A percentile compares a stretch with the other conserved stretches of the same genome.
phyloP scores from a whole-genome alignment of 1,140 invertebrate species.

The Harpegnathos saltator region DNA sequence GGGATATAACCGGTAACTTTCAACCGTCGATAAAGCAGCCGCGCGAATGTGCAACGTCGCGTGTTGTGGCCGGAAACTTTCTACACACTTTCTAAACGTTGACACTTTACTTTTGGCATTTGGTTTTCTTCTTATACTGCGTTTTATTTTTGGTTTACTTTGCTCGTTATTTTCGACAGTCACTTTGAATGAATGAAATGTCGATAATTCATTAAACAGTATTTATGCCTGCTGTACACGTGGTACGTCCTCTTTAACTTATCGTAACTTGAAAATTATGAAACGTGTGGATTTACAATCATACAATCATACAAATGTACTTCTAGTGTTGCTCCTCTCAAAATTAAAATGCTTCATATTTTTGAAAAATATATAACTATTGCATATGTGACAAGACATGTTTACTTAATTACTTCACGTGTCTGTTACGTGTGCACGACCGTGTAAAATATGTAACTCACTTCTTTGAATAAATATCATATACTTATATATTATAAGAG shows the following conservation, averaged over 20 bases:
- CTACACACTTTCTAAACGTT: slow-evolving; percentile 17
- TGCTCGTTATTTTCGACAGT: not conserved
- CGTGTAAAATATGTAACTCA: not conserved
- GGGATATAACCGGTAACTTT: not conserved
- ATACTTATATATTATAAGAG: slow-evolving; percentile 8
- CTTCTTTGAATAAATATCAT: not conserved
- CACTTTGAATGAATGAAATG: not conserved
- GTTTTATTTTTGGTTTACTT: too few species aligned
- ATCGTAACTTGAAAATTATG: slow-evolving; percentile 16
- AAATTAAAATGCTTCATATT: not conserved
- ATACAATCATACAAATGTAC: not conserved
- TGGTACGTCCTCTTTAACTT: not conserved
- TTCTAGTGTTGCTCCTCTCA: not conserved
- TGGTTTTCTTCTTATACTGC: too few species aligned
- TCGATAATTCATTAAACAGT: not conserved
- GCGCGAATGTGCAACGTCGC: slow-evolving; percentile 16
- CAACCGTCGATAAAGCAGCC: not conserved
- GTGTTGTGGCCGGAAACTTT: not conserved
- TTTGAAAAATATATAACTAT: slow-evolving; percentile 17
- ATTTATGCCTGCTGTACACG: not conserved
- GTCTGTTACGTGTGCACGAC: not conserved
- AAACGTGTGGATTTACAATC: not conserved
- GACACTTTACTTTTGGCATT: not conserved
- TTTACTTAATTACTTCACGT: slow-evolving; percentile 18
- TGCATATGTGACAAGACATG: not conserved